Evolutionary conservation across 1,140 invertebrate species (phyloP).

Genomic region (Orchestia grillus): DNA sequence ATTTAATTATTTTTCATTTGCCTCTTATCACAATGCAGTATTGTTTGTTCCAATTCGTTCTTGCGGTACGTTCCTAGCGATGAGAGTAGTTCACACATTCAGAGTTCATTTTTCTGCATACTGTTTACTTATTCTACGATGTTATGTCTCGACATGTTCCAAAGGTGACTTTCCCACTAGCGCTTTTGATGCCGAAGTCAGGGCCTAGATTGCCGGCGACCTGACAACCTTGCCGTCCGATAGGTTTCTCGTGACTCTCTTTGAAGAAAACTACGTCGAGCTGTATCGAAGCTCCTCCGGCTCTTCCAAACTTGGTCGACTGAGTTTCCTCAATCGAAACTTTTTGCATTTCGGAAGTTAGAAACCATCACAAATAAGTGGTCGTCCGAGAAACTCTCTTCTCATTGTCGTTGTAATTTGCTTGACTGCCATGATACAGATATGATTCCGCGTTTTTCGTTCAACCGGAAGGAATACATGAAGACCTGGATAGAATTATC

Average conservation of each 20-base stretch:
- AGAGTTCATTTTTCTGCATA: too few relatives aligned
- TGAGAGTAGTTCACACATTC: too few relatives aligned
- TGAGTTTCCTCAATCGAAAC: slow-evolving; percentile 23
- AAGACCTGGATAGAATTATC: too few relatives aligned
- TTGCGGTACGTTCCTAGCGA: too few relatives aligned
- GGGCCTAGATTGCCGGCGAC: too few relatives aligned
- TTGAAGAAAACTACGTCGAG: neutral
- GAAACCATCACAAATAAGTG: slow-evolving; percentile 31
- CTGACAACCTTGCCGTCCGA: neutral
- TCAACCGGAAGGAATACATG: neutral
- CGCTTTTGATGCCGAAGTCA: too few relatives aligned
- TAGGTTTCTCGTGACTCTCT: neutral
- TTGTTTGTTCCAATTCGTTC: too few relatives aligned
- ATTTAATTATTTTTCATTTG: too few relatives aligned
- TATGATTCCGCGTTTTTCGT: neutral
- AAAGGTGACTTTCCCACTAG: too few relatives aligned
- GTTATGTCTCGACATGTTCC: too few relatives aligned
- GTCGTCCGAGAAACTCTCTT: slow-evolving; percentile 12
- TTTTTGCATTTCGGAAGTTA: slow-evolving; percentile 21
- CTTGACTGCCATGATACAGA: neutral
- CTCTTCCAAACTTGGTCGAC: neutral
- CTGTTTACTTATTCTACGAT: too few relatives aligned
- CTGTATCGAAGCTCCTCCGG: neutral
- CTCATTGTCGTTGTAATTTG: slow-evolving; percentile 20
- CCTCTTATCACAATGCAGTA: too few relatives aligned